These are phyloP conservation scores for Setophaga kirtlandii DNA, from an alignment of 2,113 vertebrate species.

Conservation along the genomic window DNA sequence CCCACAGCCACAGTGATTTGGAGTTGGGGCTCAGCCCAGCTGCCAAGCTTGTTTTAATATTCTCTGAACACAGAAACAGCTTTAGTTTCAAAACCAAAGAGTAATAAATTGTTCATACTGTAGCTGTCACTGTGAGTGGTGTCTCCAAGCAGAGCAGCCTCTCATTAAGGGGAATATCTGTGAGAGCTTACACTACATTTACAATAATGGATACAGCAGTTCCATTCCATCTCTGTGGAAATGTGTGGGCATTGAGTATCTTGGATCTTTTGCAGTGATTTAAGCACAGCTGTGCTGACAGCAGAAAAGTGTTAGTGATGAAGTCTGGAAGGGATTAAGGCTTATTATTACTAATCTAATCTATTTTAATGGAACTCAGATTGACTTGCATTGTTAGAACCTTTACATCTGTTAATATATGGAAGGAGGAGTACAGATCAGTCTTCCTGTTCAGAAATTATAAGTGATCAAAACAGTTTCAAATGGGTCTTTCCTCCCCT, in stretches of 20 bases:
- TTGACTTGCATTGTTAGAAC: background rate
- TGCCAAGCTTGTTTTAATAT: background rate
- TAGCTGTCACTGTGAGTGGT: background rate
- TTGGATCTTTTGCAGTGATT: background rate
- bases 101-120: background rate
- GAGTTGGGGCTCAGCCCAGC: background rate
- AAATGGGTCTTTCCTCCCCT: background rate
- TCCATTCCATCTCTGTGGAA: background rate
- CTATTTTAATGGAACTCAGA: background rate
- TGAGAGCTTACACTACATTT: background rate
- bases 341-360: background rate
- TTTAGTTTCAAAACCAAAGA: background rate
- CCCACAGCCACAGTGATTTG: background rate
- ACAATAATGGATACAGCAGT: background rate
- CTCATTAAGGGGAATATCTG: background rate
- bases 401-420: background rate
- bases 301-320: background rate
- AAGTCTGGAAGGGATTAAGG: background rate
- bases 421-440: background rate
- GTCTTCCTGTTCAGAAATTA: background rate
- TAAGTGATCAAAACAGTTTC: background rate
- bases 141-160: background rate
- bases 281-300: background rate
- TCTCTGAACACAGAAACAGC: background rate
- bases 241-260: background rate